Evolutionary conservation across 2,113 vertebrate genomes (phyloP).

Genomic region (Pedionomus torquatus): DNA sequence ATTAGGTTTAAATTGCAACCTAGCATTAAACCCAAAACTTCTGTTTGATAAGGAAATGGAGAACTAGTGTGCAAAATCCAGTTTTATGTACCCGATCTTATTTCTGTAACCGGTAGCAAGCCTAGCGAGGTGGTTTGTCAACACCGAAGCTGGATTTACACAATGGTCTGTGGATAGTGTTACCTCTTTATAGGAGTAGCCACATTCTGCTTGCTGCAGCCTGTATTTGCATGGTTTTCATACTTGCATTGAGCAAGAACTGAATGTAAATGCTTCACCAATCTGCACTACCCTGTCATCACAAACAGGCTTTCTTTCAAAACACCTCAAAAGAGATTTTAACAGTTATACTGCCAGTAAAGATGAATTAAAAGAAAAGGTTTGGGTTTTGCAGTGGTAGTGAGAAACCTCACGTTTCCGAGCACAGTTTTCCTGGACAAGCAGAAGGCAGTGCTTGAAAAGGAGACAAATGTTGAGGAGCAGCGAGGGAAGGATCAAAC

Average conservation of each 20-base stretch:
- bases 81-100: background rate
- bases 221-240: background rate
- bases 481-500: background rate
- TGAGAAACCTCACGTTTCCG: background rate
- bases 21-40: background rate
- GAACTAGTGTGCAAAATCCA: background rate
- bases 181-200: background rate
- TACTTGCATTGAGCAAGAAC: background rate
- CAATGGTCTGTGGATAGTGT: accelerated
- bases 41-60: background rate
- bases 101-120: background rate
- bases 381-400: background rate
- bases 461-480: background rate
- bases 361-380: background rate
- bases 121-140: background rate
- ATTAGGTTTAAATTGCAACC: background rate
- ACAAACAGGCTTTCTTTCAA: background rate
- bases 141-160: background rate
- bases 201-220: background rate
- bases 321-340: background rate
- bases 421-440: background rate
- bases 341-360: background rate
- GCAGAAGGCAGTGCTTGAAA: background rate
- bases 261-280: accelerated
- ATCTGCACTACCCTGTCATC: background rate